Base-by-base conservation (phyloP, 1,140 invertebrate genomes). In the Pteromalus puparum region DNA sequence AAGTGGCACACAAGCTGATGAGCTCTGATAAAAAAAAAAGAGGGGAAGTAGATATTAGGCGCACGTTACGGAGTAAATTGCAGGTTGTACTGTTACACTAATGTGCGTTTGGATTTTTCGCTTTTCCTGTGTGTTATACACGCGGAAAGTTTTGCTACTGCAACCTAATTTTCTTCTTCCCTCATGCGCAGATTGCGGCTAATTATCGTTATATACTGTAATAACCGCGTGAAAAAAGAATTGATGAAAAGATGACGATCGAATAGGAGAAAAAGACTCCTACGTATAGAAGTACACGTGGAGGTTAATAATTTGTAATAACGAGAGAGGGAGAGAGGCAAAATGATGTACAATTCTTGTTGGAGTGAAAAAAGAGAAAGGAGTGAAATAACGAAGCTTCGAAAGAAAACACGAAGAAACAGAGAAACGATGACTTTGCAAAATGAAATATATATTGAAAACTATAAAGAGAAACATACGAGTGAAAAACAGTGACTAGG, bases 1-100 rank as follows among this genome's bases (percentile, higher is more conserved):
- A 30, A 70, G 68, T 70, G 13, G 26, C 68, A 70, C 68, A 26
- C 68, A 12, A 70, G 26, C 68, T 30, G 68, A 70, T 70, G 68
- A n/a, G 13, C 0, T 4, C 6, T 70, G 68, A 30, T 70, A 30
- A 30, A 70, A 30, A 70, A 70, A 61, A 1, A n/a, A 30, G 68
- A 30, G 68, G 68, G 26, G 68, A 12, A 70, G 5, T 9, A n/a
- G n/a, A n/a, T n/a, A 30, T 70, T 28, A 42, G 38, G 10, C 38
- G 38, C 38, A 9, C 38, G 38, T 42, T 42, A 7, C 38, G 30
- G 30, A 42, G 38, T 5, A 42, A 42, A 42, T 12, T 18, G 28
- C 68, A 30, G 24, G 10, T 30, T 70, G 68, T 70, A 70, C 68
- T 28, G 68, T 70, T 70, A 70, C 28, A 70, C 12, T 70, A 28